Evolutionary conservation across 2,888 invertebrate genomes (phyloP).

Genomic region (Lepidonotus clava): DNA sequence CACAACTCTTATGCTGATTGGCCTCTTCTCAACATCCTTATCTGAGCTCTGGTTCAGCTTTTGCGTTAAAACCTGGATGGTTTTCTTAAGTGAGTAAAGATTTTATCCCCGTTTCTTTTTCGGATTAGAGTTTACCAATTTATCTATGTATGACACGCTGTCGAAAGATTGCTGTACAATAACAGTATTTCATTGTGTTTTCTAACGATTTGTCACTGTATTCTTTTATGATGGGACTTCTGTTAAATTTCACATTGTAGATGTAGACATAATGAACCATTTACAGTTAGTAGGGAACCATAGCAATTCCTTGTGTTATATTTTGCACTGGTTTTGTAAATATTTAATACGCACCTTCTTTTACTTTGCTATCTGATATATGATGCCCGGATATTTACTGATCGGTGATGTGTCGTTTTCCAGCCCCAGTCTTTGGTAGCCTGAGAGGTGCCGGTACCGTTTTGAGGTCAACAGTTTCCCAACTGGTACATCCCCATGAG

Average conservation of each 20-base stretch:
- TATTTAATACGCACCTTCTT: neutral
- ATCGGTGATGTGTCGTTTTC: no score
- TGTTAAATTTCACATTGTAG: neutral
- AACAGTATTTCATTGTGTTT: neutral
- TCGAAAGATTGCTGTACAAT: neutral
- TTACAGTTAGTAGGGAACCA: neutral
- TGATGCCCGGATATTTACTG: no score
- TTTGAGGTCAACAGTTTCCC: neutral
- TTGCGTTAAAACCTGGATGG: slow-evolving; percentile 1
- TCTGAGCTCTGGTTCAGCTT: slow-evolving; percentile 29
- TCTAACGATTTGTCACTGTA: neutral
- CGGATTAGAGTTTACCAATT: neutral
- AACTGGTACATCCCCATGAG: neutral
- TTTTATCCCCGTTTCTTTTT: no score
- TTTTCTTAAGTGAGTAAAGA: slow-evolving; percentile 10
- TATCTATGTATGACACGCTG: neutral
- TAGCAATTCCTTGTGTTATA: neutral
- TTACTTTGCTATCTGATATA: neutral
- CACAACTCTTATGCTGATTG: neutral
- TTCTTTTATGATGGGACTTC: neutral
- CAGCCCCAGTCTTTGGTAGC: neutral
- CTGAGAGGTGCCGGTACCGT: neutral
- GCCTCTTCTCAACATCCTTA: neutral
- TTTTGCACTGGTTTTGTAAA: neutral
- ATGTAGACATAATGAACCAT: neutral